Conservation (phyloP, 2,113 vertebrate genomes). For the Pseudorasbora parva region DNA sequence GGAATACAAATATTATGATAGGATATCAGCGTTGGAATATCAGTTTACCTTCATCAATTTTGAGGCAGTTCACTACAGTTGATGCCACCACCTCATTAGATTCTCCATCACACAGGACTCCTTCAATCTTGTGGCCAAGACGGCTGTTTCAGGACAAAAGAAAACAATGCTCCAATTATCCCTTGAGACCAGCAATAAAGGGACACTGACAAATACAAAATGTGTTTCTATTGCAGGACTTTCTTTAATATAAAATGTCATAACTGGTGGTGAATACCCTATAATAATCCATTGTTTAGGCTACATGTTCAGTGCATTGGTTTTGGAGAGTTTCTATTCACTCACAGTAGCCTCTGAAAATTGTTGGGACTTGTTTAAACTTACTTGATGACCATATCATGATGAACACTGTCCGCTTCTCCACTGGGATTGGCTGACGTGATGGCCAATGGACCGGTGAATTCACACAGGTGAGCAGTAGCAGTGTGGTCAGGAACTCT, state of each 20-base stretch:
- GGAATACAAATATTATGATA: neutral
- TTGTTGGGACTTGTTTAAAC: constrained; percentile 36
- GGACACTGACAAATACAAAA: neutral
- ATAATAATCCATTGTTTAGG: neutral
- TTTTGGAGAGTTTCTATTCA: neutral
- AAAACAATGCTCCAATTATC: neutral
- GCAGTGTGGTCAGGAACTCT: constrained; percentile 87
- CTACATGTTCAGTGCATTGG: neutral
- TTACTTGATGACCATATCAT: constrained; percentile 87
- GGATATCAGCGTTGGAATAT: neutral
- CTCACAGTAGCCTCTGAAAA: neutral
- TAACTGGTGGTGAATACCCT: neutral
- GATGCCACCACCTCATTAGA: constrained; percentile 87
- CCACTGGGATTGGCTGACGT: constrained; percentile 91
- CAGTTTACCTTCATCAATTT: constrained; percentile 82
- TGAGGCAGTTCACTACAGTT: constrained; percentile 86
- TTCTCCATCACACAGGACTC: constrained; percentile 86
- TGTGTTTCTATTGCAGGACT: neutral
- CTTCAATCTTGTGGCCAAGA: constrained; percentile 85
- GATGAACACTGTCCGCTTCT: constrained; percentile 88
- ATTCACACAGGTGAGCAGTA: constrained; percentile 82
- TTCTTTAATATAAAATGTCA: constrained; percentile 31
- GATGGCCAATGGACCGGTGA: constrained; percentile 86
- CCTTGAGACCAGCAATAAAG: too few relatives aligned
- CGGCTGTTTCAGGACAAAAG: constrained; percentile 70